A percentile compares a stretch with the other conserved stretches of the same genome.
phyloP scores from a whole-genome alignment of 2,113 vertebrate species.

The Probosciger aterrimus region DNA sequence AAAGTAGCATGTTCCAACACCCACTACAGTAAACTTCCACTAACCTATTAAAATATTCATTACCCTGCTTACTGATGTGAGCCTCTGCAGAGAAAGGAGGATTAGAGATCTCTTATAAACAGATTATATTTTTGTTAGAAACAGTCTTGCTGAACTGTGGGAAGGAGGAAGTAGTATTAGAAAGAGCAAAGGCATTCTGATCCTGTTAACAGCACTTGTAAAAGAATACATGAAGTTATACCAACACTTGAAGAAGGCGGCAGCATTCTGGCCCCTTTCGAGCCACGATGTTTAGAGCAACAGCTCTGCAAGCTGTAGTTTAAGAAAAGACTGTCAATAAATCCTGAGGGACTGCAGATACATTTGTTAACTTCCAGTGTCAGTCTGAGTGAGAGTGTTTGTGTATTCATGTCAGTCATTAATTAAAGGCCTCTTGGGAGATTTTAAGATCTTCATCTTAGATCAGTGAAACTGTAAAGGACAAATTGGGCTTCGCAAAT shows the following conservation, averaged over 20 bases:
- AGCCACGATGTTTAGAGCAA: not conserved
- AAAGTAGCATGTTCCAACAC: not conserved
- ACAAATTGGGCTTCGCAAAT: slow-evolving; percentile 26
- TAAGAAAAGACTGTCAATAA: slow-evolving; percentile 17
- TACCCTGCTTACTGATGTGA: not conserved
- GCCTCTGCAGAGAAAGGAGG: not conserved
- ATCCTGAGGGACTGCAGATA: not conserved
- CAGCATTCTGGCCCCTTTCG: not conserved
- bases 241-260: not conserved
- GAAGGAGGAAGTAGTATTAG: not conserved
- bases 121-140: not conserved
- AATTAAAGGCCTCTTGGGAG: slow-evolving; percentile 55
- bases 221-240: not conserved
- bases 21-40: not conserved
- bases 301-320: not conserved
- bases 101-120: not conserved
- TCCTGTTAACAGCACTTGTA: not conserved
- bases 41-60: not conserved
- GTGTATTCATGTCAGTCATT: slow-evolving; percentile 30
- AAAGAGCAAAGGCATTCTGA: not conserved
- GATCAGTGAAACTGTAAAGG: slow-evolving; percentile 49
- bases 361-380: slow-evolving; percentile 42
- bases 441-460: slow-evolving; percentile 61
- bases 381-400: not conserved
- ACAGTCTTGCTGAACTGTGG: not conserved